Percentiles rank a stretch among this genome's conserved stretches.
Conservation (phyloP, 2,797 vertebrate genomes). For the Clarias fuscus region DNA sequence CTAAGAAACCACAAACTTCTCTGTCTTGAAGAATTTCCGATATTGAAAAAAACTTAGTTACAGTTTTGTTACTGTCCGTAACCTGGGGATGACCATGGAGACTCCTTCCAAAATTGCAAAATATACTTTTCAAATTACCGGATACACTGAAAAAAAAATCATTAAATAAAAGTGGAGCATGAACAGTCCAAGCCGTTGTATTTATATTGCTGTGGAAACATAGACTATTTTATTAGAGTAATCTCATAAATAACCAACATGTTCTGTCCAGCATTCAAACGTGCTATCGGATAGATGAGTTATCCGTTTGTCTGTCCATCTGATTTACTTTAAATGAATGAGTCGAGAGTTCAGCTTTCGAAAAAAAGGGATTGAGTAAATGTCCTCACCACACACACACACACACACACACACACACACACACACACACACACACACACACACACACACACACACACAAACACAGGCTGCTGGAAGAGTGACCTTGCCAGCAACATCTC, state of each 20-base stretch:
- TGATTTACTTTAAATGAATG: constrained; percentile 41
- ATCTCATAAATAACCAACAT: neutral
- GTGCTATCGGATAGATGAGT: neutral
- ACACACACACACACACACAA: neutral
- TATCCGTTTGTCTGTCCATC: constrained; percentile 24
- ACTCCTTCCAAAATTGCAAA: too few relatives aligned
- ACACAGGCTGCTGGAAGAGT: neutral
- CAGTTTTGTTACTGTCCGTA: too few relatives aligned
- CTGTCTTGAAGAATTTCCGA: too few relatives aligned
- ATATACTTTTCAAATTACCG: too few relatives aligned
- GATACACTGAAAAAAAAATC: too few relatives aligned
- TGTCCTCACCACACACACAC: constrained; percentile 25
- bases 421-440: neutral
- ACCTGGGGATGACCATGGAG: too few relatives aligned
- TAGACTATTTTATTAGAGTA: neutral
- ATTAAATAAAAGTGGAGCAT: too few relatives aligned
- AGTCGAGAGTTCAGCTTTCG: constrained; percentile 20
- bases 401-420: neutral
- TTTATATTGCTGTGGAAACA: neutral
- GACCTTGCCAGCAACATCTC: constrained; percentile 44
- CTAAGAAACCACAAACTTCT: too few relatives aligned
- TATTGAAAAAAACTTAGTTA: too few relatives aligned
- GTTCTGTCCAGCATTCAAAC: neutral
- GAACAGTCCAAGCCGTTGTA: neutral
- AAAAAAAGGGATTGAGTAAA: constrained; percentile 21